Evolutionary conservation across 2,888 invertebrate genomes (phyloP).

Genomic region (Adelphocoris suturalis): DNA sequence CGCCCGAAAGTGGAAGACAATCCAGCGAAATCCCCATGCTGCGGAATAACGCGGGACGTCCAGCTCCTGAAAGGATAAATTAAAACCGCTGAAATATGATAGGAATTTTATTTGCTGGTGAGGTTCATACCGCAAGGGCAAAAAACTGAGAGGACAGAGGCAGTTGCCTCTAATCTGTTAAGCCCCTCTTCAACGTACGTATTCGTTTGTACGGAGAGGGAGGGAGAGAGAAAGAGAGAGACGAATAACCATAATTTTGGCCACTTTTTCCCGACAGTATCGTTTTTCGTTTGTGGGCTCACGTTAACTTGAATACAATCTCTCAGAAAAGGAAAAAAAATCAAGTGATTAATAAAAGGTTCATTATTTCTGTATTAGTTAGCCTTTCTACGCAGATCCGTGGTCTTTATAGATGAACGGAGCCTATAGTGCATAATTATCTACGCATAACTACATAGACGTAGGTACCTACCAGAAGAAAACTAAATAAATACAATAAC

Average conservation of each 20-base stretch:
- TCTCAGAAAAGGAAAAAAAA: too few relatives aligned
- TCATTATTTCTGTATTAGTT: too few relatives aligned
- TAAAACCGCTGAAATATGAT: conserved; percentile 25
- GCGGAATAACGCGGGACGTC: background rate
- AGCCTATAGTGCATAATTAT: too few relatives aligned
- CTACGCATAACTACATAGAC: too few relatives aligned
- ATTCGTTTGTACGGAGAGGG: background rate
- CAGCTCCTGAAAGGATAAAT: background rate
- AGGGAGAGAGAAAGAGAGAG: background rate
- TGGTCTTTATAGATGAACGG: too few relatives aligned
- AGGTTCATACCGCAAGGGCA: background rate
- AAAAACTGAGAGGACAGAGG: background rate
- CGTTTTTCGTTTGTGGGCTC: background rate
- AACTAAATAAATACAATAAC: too few relatives aligned
- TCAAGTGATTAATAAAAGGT: too few relatives aligned
- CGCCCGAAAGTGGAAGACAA: background rate
- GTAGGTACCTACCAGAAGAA: too few relatives aligned
- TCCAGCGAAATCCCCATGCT: background rate
- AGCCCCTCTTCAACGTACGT: background rate
- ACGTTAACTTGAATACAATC: background rate
- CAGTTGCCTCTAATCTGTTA: background rate
- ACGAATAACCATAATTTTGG: background rate
- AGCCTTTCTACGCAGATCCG: too few relatives aligned
- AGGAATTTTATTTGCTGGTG: conserved; percentile 32
- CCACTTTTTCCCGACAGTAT: background rate